Evolutionary conservation across 2,888 invertebrate species (phyloP), one percentile per base, ranked within the genome.

Genomic region (Yponomeuta cagnagella): DNA sequence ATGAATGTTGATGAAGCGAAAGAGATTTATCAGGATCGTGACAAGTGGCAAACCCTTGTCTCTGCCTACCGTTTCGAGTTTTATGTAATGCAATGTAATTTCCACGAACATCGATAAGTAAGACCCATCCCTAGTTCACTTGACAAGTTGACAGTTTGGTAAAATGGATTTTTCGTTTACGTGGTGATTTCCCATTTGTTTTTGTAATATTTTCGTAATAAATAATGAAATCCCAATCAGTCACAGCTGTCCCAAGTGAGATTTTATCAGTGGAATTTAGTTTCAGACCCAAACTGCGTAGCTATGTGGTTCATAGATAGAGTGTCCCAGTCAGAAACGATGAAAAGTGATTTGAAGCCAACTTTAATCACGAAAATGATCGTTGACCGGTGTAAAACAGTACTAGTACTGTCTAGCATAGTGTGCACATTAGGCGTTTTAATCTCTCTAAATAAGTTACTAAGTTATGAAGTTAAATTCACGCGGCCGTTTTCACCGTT

Each of bases 241-340:
- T 81, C 77, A 72, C 77, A 79, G 79, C 82, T 78, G 81, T 73
- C 77, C 76, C 75, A 72, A 74, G 75, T 72, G 76, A 80, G 77
- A 82, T 80, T 82, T 80, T 81, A 82, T 83, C 82, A 76, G 75
- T 75, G 71, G 66, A 70, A 63, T 77, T 76, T 75, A 79, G 77
- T 79, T 77, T 79, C 78, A 77, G 73, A 70, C 74, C 76, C 75
- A 75, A 78, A 73, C 75, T 72, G 72, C 78, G 76, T 74, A 80
- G 81, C 72, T 76, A 92, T 92, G 91, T 84, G 90, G 79, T 84
- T 88, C 76, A 82, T 89, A 89, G 88, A 86, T 87, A 90, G 85
- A 73, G 74, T 81, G 63, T 77, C 76, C 48, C 78, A 84, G 76
- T 74, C 80, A 67, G 82, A 86, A 81, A 85, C 78, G 71, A 91